Evolutionary conservation across 2,888 invertebrate genomes (phyloP), one percentile per base, ranked within the genome.

Genomic region (Nesidiocoris tenuis): DNA sequence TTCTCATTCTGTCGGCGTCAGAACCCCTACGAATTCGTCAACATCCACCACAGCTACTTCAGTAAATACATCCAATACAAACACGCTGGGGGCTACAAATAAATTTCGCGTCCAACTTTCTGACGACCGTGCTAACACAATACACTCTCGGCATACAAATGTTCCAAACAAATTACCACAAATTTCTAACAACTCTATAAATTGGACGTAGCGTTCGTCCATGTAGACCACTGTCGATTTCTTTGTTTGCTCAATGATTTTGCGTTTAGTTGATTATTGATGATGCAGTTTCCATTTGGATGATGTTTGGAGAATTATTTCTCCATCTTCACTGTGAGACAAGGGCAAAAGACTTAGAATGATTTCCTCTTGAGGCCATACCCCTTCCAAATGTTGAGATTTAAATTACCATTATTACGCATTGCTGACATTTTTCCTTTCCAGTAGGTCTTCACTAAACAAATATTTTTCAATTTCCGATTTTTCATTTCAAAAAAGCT

Each of bases 41-140:
- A 77, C 77, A 39, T 78, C 76, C 24, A 76, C 76, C 18, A 65
- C 74, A 1, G 56, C 24, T 74, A 65, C 74, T 5, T 56, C 24
- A 65, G 56, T 65, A 18, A 74, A 65, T 65, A 72, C 72, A 5
- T 63, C 56, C n/a, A 75, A 75, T 54, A 75, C 75, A 24, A 79
- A 77, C 59, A 78, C 79, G 39, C 65, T 79, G 57, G 79, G 78
- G 21, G 75, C 79, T 23, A 77, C 79, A 9, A 80, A 79, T 59
- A 79, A 79, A 61, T 77, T 78, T 55, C 78, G 79, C 57, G 80
- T 80, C 54, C 79, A 79, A 24, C 77, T 80, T 39, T 79, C 80
- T 18, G 79, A 80, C 63, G 80, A 79, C 59, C 75, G 80, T 66
- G 79, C 80, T 9, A 80, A 77, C 75, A 80, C 80, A 21, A 80